phyloP scores from a whole-genome alignment of 2,113 vertebrate species.

The Progne subis region DNA sequence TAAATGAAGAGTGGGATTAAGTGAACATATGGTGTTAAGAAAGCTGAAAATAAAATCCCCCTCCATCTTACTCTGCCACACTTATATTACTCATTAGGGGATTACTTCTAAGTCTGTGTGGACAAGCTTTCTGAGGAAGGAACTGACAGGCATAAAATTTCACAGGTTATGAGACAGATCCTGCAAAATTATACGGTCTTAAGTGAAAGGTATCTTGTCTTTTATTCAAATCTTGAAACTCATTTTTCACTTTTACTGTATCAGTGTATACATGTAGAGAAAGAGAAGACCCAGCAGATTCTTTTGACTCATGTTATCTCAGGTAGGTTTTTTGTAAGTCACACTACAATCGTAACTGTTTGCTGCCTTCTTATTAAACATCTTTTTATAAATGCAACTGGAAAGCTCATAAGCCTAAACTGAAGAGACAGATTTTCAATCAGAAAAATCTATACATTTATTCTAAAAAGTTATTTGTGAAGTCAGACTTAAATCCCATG shows the following conservation, averaged over 20 bases:
- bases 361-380: neutral
- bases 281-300: neutral
- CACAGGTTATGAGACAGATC: neutral
- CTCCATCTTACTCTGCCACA: constrained; percentile 8
- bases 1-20: constrained; percentile 54
- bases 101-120: constrained; percentile 27
- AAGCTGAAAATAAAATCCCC: constrained; percentile 55
- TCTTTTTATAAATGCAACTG: neutral
- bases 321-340: neutral
- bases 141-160: neutral
- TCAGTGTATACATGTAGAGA: neutral
- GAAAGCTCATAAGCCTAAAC: neutral
- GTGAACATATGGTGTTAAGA: constrained; percentile 52
- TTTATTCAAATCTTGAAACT: neutral
- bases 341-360: neutral
- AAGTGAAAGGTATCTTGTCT: neutral
- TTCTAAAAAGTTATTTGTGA: neutral
- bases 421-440: neutral
- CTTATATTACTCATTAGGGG: constrained; percentile 36
- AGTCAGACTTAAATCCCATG: neutral
- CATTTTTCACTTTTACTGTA: neutral
- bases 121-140: neutral
- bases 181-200: neutral
- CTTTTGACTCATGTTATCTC: neutral
- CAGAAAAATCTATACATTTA: neutral